These are phyloP conservation scores for Chelonus formosanus DNA, from an alignment of 2,888 invertebrate species.

Conservation along the genomic window DNA sequence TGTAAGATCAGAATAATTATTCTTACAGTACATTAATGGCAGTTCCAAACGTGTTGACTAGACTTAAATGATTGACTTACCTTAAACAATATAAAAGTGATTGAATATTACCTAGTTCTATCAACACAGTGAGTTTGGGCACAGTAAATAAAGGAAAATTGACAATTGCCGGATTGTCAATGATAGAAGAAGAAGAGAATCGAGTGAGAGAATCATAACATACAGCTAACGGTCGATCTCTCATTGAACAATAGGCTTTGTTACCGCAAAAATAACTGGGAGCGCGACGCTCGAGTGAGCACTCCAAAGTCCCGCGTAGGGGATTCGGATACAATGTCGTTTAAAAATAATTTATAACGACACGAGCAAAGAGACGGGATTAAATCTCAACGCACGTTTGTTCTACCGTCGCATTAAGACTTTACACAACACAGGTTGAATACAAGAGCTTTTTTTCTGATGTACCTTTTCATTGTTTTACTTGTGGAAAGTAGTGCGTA, in stretches of 20 bases:
- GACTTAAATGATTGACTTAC: no score
- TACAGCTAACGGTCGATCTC: conserved; percentile 35
- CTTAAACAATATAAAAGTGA: no score
- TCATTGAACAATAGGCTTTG: conserved; percentile 44
- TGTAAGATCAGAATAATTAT: no score
- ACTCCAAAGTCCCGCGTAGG: conserved; percentile 22
- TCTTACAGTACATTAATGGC: no score
- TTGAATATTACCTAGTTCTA: no score
- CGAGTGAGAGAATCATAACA: conserved; percentile 14
- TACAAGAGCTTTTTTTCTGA: conserved; percentile 9
- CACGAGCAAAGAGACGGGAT: conserved; percentile 37
- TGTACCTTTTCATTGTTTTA: conserved; percentile 8
- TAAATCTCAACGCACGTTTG: conserved; percentile 33
- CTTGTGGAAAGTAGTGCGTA: not conserved
- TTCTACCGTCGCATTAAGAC: conserved; percentile 37
- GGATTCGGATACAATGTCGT: conserved; percentile 44
- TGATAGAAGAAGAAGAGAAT: not conserved
- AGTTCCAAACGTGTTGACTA: no score
- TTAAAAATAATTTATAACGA: conserved; percentile 48
- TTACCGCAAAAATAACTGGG: conserved; percentile 44
- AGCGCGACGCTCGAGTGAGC: conserved; percentile 27
- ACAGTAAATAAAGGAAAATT: not conserved
- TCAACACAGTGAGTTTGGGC: no score
- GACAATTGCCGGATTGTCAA: not conserved
- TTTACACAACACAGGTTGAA: conserved; percentile 33